A percentile compares a stretch with the other conserved stretches of the same genome.
These are phyloP conservation scores for Cryptophagus acutangulus DNA, from an alignment of 2,888 invertebrate genomes.

Conservation along the genomic window DNA sequence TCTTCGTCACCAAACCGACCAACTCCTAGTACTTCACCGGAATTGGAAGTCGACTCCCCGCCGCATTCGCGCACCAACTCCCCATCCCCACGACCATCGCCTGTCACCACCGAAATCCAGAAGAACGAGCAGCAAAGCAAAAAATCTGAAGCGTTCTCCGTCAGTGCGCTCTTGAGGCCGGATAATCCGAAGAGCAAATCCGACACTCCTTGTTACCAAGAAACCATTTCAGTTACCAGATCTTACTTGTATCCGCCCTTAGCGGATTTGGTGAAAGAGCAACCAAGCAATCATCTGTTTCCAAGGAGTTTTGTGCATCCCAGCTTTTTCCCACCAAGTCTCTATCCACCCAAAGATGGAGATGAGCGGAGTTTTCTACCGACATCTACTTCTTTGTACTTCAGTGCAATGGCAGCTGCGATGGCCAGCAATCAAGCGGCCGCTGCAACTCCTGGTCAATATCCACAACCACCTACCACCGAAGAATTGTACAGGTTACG, in stretches of 20 bases:
- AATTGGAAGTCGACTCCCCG: constrained; percentile 73
- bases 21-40: constrained; percentile 57
- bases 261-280: constrained; percentile 59
- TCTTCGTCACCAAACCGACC: constrained; percentile 39
- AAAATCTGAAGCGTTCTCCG: constrained; percentile 79
- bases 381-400: constrained; percentile 54
- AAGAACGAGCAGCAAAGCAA: constrained; percentile 51
- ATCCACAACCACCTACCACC: constrained; percentile 50
- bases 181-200: constrained; percentile 57
- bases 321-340: constrained; percentile 53
- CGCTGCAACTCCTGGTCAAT: constrained; percentile 40
- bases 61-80: constrained; percentile 54
- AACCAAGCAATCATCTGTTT: constrained; percentile 45
- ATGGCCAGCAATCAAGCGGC: constrained; percentile 47
- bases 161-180: constrained; percentile 74
- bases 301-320: constrained; percentile 51
- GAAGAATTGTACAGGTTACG: constrained; percentile 59
- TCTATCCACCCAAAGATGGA: constrained; percentile 49
- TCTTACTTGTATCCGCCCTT: constrained; percentile 63
- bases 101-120: constrained; percentile 47
- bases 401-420: constrained; percentile 65
- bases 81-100: constrained; percentile 49
- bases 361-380: constrained; percentile 49
- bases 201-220: constrained; percentile 45
- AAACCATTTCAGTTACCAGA: constrained; percentile 52